Base-by-base conservation (phyloP, 2,888 invertebrate species). In the Acleris holmiana region DNA sequence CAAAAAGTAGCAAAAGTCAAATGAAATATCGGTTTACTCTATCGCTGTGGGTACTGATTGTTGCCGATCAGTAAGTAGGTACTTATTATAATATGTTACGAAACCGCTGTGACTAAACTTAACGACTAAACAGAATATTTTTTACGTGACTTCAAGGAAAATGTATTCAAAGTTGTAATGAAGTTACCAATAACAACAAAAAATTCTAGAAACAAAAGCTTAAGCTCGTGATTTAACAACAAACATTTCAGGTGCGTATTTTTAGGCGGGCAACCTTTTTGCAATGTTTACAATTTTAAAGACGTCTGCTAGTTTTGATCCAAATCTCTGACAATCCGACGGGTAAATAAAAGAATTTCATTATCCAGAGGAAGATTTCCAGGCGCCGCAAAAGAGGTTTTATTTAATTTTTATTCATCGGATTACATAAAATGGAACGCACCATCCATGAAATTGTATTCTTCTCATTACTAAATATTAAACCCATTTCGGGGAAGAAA, bases 341-440 rank as follows among this genome's bases (percentile, higher is more conserved):
- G 23, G 59, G 49, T 50, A 60, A 65, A 65, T 60, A 15, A 65
- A 62, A 59, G 48, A 54, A 55, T 65, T 65, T 58, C 55, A 46
- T 55, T 55, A 65, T 55, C 53, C 63, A 58, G 19, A 15, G 58
- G 29, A 46, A 56, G 62, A 29, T 60, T 55, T 62, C 54, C 40
- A 25, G 54, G 55, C 23, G 23, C 49, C 55, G 35, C 54, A 60
- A 60, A 57, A 60, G 56, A 62, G 59, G 50, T 65, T 60, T 65
- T 65, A 55, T 55, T 65, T 60, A 60, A 65, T 60, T 65, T 65
- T 60, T 65, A 60, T 65, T 60, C 60, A 59, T 50, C 59, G 59
- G 55, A 60, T 60, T 55, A 65, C 49, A 65, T 65, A 50, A 59
- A 60, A 65, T 55, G 55, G 59, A 60, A 65, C 44, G 44, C 29